Base-by-base conservation (phyloP, 2,797 vertebrate species). In the Luscinia megarhynchos region DNA sequence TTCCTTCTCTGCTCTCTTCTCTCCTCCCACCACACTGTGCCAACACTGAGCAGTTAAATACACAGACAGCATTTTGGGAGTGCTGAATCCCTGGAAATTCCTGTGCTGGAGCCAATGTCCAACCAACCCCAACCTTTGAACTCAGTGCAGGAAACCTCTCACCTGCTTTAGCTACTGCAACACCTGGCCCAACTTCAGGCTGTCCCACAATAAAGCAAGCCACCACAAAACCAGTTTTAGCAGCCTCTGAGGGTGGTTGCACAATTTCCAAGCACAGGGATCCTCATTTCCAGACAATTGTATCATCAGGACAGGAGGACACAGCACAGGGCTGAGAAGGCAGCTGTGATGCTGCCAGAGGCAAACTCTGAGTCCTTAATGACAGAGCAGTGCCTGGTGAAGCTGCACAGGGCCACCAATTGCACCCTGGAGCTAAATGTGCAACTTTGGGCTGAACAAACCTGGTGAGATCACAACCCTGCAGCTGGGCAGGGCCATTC, bases 11-110 rank as follows among this genome's bases (percentile, higher is more conserved):
- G 66, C 16, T 68, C 46, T 38, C 48, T 6, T 17, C 8, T 46
- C 6, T 40, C 14, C 40, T 40, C 40, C 30, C 55, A 34, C 21
- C 10, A n/a, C 1, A 0, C 5, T 4, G n/a, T 7, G 23, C n/a
- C 55, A 34, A n/a, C 4, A 4, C 30, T 2, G 51, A 64, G 21
- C 2, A 36, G 38, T 41, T 36, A 51, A 36, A 57, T 7, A 36
- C 3, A 27, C 18, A 68, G 10, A 12, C 9, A 54, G 21, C 32
- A 38, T 11, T 38, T 5, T 2, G 0, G 4, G 36, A 62, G 36
- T 19, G 32, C 62, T 2, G 14, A 4, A 21, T 17, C 29, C 90
- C 58, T 64, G 50, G 11, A 53, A 72, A 53, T 24, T 3, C 59
- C 70, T 36, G 75, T 5, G 2, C 66, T 10, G 53, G 30, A 84